Evolutionary conservation across 2,888 invertebrate genomes (phyloP).

Genomic region (Amphipyra berbera): DNA sequence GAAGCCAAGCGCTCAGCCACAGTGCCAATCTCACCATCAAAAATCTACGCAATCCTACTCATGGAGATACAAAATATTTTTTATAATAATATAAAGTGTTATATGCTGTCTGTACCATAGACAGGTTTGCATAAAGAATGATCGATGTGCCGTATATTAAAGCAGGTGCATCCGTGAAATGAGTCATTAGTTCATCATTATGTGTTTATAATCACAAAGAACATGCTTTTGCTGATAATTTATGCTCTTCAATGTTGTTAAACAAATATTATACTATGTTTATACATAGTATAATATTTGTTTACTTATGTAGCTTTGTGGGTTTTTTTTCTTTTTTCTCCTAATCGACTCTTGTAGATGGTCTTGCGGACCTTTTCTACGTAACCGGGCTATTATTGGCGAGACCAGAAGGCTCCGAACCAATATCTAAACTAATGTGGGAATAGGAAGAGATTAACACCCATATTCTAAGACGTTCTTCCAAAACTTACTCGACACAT

Average conservation of each 20-base stretch:
- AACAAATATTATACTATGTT: constrained; percentile 7
- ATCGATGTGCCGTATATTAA: constrained; percentile 63
- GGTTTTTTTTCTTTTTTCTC: too few species aligned
- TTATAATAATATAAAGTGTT: constrained; percentile 1
- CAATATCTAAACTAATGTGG: too few species aligned
- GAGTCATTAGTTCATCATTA: constrained; percentile 64
- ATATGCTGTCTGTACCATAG: constrained; percentile 56
- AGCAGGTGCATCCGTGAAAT: constrained; percentile 67
- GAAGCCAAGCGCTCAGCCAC: too few species aligned
- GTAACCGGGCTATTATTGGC: too few species aligned
- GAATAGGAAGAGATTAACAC: too few species aligned
- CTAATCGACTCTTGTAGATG: too few species aligned
- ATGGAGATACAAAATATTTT: background rate
- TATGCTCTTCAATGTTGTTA: constrained; percentile 9
- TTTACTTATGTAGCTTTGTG: background rate
- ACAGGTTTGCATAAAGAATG: constrained; percentile 63
- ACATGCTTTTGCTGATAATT: constrained; percentile 27
- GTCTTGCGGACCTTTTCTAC: too few species aligned
- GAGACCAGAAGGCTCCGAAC: too few species aligned
- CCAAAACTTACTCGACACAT: too few species aligned
- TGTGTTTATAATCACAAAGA: constrained; percentile 48
- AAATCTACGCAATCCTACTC: too few species aligned
- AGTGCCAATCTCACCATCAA: too few species aligned
- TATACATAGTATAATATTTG: constrained; percentile 1
- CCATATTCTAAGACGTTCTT: too few species aligned